Conservation (phyloP, 1,140 invertebrate species). For the Stegodyphus dumicola region DNA sequence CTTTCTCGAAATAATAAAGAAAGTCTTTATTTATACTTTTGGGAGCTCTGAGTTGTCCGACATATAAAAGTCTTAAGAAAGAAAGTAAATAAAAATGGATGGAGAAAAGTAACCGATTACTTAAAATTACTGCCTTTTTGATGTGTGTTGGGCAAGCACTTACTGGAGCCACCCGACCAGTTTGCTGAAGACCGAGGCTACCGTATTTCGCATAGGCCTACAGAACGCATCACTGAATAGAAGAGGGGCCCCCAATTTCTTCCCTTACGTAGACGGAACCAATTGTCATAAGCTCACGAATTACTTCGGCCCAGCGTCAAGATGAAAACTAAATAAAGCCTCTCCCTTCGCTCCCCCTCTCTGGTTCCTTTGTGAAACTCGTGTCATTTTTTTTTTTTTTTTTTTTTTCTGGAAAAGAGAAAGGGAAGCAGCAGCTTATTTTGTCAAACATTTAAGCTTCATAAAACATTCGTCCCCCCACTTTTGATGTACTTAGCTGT, state of each 20-base stretch:
- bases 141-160: conserved; percentile 5
- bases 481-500: conserved; percentile 23
- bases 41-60: too few species aligned
- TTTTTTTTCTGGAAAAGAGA: background rate
- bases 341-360: too few species aligned
- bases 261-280: conserved; percentile 1
- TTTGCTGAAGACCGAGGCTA: conserved; percentile 23
- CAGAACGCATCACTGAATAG: conserved; percentile 16
- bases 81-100: background rate
- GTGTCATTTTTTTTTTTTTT: too few species aligned
- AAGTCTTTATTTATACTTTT: background rate
- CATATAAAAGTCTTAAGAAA: background rate
- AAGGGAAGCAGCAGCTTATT: conserved; percentile 39
- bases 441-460: conserved; percentile 46
- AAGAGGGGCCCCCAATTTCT: background rate
- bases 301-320: conserved; percentile 1
- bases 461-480: conserved; percentile 2
- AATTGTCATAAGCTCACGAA: conserved; percentile 45
- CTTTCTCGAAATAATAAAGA: background rate
- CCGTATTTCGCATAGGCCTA: background rate
- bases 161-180: conserved; percentile 16
- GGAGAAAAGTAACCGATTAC: conserved; percentile 26
- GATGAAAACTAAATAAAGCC: too few species aligned
- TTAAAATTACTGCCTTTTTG: conserved; percentile 28
- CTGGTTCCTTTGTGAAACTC: too few species aligned